These are phyloP conservation scores for Cheumatopsyche charites DNA, from an alignment of 1,140 invertebrate genomes.

Conservation along the genomic window DNA sequence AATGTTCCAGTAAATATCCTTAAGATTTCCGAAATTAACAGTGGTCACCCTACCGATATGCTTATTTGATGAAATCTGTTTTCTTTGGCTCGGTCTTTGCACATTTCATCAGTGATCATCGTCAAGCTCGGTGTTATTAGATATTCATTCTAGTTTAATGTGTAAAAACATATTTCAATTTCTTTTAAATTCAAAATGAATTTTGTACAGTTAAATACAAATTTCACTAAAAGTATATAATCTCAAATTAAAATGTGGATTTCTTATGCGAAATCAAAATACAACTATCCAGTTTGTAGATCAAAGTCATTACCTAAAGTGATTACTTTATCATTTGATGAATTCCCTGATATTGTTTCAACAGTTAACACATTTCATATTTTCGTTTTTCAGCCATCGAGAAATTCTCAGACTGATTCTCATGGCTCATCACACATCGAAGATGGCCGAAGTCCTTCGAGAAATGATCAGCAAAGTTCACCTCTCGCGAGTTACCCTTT, in stretches of 20 bases:
- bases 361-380: background rate
- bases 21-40: no score
- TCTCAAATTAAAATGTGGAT: constrained; percentile 54
- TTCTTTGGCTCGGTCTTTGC: background rate
- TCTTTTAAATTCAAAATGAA: no score
- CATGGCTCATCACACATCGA: constrained; percentile 54
- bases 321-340: background rate
- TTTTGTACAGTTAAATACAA: no score
- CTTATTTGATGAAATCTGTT: background rate
- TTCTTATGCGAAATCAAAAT: constrained; percentile 54
- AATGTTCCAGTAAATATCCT: no score
- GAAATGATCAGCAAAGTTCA: constrained; percentile 30
- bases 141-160: constrained; percentile 2
- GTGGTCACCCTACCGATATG: background rate
- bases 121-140: constrained; percentile 9
- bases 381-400: constrained; percentile 55
- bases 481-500: constrained; percentile 9
- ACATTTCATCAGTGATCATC: constrained; percentile 11
- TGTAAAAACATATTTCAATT: no score
- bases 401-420: constrained; percentile 64
- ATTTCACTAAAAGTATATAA: no score
- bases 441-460: constrained; percentile 53
- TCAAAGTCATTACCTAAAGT: constrained; percentile 41
- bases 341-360: background rate
- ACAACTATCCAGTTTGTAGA: constrained; percentile 28